Evolutionary conservation across 2,888 invertebrate species (phyloP), one percentile per base, ranked within the genome.

Genomic region (Cephus runcator): DNA sequence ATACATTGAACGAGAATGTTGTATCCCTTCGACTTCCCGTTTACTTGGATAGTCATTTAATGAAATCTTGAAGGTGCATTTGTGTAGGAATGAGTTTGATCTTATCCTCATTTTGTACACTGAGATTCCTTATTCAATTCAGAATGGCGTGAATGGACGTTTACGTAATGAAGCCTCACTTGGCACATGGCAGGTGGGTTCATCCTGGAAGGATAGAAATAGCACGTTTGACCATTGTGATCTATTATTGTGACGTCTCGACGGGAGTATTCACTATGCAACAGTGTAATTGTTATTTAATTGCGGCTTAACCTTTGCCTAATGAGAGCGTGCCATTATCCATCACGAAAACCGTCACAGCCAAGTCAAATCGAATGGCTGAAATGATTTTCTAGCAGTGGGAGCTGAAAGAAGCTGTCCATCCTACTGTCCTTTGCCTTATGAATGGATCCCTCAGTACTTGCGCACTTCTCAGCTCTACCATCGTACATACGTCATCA

Each of bases 331-430:
- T 34, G 79, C 69, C 73, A 78, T 80, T 78, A 69, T 71, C 31
- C 73, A 34, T 30, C 31, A 36, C 34, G 75, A 79, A 69, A 80
- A 80, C 76, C 76, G 75, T 79, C 77, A 68, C 76, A 31, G 69
- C 36, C 71, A 75, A 76, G 56, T 79, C 78, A 75, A 78, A 81
- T 77, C 76, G 78, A 79, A 75, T 56, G 75, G 40, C 69, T 77
- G 40, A 33, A 76, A 77, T 77, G 78, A 75, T 73, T 74, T 77
- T 74, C n/a, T 73, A 69, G 75, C 56, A 9, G 56, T 56, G 33
- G 56, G 40, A 75, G 79, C 81, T 81, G 77, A 82, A 82, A 82
- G 79, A 73, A 75, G 33, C 77, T 80, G 81, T 79, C 81, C 75
- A 78, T 81, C 77, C 80, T 76, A 76, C 79, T 77, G 80, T 81